These are phyloP conservation scores for Epirrhoe tristata DNA, from an alignment of 2,888 invertebrate species.

Conservation along the genomic window DNA sequence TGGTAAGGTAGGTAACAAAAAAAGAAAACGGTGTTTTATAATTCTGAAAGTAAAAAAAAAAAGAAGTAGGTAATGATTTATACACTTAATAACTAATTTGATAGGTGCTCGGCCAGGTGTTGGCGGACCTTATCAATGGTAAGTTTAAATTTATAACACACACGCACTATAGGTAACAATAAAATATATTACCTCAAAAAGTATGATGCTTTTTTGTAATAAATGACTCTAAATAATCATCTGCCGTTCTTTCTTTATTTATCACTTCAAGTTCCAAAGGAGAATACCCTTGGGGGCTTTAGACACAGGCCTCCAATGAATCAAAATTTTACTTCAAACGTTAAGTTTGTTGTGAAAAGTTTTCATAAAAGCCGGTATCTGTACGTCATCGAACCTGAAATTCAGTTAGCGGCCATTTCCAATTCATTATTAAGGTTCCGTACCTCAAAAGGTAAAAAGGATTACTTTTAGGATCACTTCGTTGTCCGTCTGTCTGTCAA, in stretches of 20 bases:
- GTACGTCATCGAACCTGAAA: background rate
- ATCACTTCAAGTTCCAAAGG: constrained; percentile 41
- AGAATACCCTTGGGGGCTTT: constrained; percentile 38
- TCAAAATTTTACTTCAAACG: constrained; percentile 54
- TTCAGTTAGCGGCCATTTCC: background rate
- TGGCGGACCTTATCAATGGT: too few species aligned
- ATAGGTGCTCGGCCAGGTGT: too few species aligned
- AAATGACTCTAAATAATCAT: constrained; percentile 20
- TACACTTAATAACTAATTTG: too few species aligned
- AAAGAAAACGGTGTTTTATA: too few species aligned
- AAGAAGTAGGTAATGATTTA: too few species aligned
- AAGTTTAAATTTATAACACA: too few species aligned
- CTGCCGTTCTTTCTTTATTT: constrained; percentile 36
- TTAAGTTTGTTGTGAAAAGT: constrained; percentile 54
- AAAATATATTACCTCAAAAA: background rate
- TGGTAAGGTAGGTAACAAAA: too few species aligned
- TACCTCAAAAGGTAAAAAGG: background rate
- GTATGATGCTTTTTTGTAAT: constrained; percentile 5
- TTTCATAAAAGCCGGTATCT: constrained; percentile 39
- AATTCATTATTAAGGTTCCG: background rate
- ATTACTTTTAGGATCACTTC: too few species aligned
- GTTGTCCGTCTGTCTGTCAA: too few species aligned
- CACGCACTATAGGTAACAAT: too few species aligned
- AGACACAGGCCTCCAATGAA: constrained; percentile 55
- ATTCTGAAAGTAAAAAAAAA: too few species aligned